A percentile compares a stretch with the other conserved stretches of the same genome.
These are phyloP conservation scores for Scalopus aquaticus DNA, from an alignment of 2,113 vertebrate genomes.

Conservation along the genomic window DNA sequence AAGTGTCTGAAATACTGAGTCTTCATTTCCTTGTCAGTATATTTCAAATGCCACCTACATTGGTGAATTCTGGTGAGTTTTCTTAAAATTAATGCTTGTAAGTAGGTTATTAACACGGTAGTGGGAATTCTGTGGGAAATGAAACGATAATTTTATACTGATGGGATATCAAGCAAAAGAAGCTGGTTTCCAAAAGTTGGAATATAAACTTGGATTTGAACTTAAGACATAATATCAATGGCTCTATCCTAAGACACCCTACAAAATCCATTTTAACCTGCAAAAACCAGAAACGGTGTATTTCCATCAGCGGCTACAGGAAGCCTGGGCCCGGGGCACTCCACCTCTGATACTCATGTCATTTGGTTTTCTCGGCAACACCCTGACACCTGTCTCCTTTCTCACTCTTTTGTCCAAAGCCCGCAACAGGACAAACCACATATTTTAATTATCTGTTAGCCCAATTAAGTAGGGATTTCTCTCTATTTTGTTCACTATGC, in stretches of 20 bases:
- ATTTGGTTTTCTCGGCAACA: neutral
- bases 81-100: neutral
- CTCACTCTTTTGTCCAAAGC: too few species aligned
- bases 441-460: neutral
- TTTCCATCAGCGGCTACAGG: too few species aligned
- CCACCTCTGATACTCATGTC: accelerated
- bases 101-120: neutral
- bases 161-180: neutral
- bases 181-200: neutral
- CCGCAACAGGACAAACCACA: neutral
- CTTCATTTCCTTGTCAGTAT: neutral
- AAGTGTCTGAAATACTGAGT: neutral
- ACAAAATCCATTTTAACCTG: neutral
- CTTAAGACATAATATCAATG: neutral
- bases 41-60: neutral
- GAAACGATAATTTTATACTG: neutral
- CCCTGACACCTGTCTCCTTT: neutral
- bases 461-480: neutral
- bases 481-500: neutral
- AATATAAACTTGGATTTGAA: neutral
- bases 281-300: neutral
- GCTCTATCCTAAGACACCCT: neutral
- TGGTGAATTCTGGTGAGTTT: neutral
- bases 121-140: neutral
- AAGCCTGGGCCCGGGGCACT: neutral